phyloP scores from a whole-genome alignment of 2,888 invertebrate genomes.

The Erebia aethiops region DNA sequence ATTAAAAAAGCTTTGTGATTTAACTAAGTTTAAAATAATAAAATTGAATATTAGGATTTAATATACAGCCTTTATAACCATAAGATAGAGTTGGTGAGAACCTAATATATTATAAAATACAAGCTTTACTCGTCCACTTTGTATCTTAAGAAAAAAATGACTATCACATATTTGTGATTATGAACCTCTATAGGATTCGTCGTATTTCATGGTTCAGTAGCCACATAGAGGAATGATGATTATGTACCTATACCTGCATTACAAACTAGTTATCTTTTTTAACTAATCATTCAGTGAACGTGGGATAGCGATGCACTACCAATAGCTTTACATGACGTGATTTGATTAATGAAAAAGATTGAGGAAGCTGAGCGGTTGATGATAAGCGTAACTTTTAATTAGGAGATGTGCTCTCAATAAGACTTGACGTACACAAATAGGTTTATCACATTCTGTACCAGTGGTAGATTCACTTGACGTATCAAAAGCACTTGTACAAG shows the following conservation, averaged over 20 bases:
- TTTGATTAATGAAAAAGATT: slow-evolving; percentile 76
- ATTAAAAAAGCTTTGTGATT: not conserved
- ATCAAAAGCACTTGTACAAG: too few species aligned
- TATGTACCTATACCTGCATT: slow-evolving; percentile 18
- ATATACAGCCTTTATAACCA: not conserved
- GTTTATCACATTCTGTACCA: not conserved
- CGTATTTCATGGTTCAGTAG: slow-evolving; percentile 15
- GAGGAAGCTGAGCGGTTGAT: slow-evolving; percentile 47
- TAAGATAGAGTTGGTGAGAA: not conserved
- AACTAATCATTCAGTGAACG: slow-evolving; percentile 57
- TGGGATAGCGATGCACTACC: slow-evolving; percentile 57
- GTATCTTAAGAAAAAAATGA: not conserved
- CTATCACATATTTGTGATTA: slow-evolving; percentile 19
- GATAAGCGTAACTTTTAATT: slow-evolving; percentile 32
- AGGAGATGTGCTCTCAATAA: slow-evolving; percentile 23
- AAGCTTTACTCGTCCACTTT: not conserved
- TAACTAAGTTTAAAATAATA: not conserved
- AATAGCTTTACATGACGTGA: slow-evolving; percentile 53
- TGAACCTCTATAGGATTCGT: slow-evolving; percentile 4
- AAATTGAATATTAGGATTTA: not conserved
- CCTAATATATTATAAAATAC: too few species aligned
- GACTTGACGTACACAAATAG: slow-evolving; percentile 11
- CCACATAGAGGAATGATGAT: slow-evolving; percentile 1
- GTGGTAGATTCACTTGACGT: too few species aligned
- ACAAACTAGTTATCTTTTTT: slow-evolving; percentile 37